Base-by-base conservation (phyloP, 2,888 invertebrate species). In the Synanthedon andrenaeformis region DNA sequence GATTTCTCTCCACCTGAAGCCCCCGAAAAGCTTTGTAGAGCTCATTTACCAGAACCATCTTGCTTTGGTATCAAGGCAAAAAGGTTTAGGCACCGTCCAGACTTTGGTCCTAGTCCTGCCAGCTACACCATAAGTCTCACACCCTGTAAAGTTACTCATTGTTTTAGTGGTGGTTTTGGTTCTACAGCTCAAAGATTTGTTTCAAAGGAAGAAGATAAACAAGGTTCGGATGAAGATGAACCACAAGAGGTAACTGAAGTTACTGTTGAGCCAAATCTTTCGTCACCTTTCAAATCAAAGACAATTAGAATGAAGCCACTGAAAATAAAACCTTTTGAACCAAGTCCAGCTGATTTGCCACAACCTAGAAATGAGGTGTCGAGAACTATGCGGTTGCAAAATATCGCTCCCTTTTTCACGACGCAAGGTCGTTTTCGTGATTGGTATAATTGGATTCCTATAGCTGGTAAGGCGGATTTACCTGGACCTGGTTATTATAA, bases 281-380 rank as follows among this genome's bases (percentile, higher is more conserved):
- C 74, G 0, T 84, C 82, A 80, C 67, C 60, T 58, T 85, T 83
- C 57, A 81, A 65, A 59, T 85, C 83, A 17, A 72, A 74, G 59
- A 76, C 81, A 1, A 57, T 69, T 53, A 70, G 84, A 51, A 70
- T 81, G 58, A 74, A 72, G 61, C 70, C 75, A 4, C 57, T 76
- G 5, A 51, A 58, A 23, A 79, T 73, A 58, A 65, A 63, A 52
- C 35, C 45, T 1, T 35, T 72, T 58, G 74, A 74, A 54, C 71
- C 71, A 10, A 74, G 76, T 53, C 76, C 78, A 28, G 76, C 76
- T 35, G 80, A 79, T 57, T 53, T 73, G 3, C 60, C 67, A 2
- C 66, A 63, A 56, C 11, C 42, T 3, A 57, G 41, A 23, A 50
- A 17, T 1, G 61, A 59, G 53, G 52, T 55, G 41, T 52, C 56